These are phyloP conservation scores for Poecilia gillii DNA, from an alignment of 2,797 vertebrate genomes.

Conservation along the genomic window DNA sequence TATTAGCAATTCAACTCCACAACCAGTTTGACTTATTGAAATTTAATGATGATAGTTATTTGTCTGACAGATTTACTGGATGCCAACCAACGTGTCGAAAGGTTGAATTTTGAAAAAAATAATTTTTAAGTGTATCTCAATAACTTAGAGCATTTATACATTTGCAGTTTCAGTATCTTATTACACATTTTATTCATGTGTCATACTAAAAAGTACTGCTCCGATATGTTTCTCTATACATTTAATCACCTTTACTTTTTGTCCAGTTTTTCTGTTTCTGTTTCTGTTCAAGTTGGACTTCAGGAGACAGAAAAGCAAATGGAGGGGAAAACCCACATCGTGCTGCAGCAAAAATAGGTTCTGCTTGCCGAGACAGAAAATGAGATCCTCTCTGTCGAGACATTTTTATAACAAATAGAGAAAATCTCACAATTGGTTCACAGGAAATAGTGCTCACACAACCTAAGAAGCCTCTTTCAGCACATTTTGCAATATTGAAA, in stretches of 20 bases:
- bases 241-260: background rate
- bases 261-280: background rate
- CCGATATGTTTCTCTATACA: background rate
- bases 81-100: background rate
- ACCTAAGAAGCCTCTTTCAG: background rate
- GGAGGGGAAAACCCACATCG: background rate
- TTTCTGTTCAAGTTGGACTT: slow-evolving; percentile 15
- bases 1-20: background rate
- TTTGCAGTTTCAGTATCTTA: background rate
- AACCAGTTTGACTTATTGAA: background rate
- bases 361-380: background rate
- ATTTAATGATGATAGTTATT: background rate
- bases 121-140: background rate
- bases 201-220: background rate
- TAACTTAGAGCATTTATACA: background rate
- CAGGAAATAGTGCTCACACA: background rate
- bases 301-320: background rate
- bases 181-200: background rate
- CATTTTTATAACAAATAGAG: background rate
- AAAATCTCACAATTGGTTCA: background rate
- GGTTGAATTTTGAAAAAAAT: background rate
- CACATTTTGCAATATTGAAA: background rate
- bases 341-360: slow-evolving; percentile 1
- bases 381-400: slow-evolving; percentile 7
- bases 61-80: background rate